These are phyloP conservation scores for Chrysotoxum bicinctum DNA, from an alignment of 2,888 invertebrate species.

Conservation along the genomic window DNA sequence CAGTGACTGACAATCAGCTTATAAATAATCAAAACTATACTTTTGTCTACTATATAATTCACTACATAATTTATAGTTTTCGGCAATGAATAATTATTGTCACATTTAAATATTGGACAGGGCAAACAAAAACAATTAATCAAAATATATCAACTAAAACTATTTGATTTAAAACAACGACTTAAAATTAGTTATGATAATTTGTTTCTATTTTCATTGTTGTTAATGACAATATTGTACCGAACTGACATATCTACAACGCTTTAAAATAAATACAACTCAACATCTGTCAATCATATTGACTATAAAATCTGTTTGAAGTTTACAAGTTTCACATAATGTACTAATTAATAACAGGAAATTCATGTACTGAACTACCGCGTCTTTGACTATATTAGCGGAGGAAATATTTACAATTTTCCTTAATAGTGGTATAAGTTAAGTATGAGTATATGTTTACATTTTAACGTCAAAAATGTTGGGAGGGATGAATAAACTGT, in stretches of 20 bases:
- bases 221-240: background rate
- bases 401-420: background rate
- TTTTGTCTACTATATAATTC: too few species aligned
- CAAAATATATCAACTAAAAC: background rate
- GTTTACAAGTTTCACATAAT: background rate
- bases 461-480: background rate
- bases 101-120: background rate
- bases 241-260: constrained; percentile 2
- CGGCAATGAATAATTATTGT: too few species aligned
- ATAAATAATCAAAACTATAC: too few species aligned
- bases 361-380: background rate
- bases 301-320: background rate
- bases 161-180: background rate
- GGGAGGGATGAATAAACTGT: too few species aligned
- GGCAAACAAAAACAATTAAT: background rate
- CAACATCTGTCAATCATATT: background rate
- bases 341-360: constrained; percentile 5
- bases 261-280: background rate
- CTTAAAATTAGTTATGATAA: background rate
- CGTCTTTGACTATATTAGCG: background rate
- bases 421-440: background rate
- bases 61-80: too few species aligned
- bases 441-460: background rate
- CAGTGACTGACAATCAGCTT: too few species aligned
- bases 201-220: background rate